A percentile compares a stretch with the other conserved stretches of the same genome.
Evolutionary conservation across 2,888 invertebrate species (phyloP).

Genomic region (Nymphalis urticae): DNA sequence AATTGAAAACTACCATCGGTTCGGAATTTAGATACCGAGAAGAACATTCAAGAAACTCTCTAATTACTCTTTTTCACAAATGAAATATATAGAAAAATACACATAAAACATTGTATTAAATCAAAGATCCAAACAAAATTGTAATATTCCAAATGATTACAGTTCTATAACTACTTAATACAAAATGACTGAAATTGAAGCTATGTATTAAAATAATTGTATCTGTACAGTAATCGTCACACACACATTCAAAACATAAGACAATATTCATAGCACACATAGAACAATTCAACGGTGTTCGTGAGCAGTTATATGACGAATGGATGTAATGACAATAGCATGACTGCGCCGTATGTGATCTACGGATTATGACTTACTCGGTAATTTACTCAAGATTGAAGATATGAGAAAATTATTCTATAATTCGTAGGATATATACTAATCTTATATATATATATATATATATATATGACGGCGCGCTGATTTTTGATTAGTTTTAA

Average conservation of each 20-base stretch:
- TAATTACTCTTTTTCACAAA: too few relatives aligned
- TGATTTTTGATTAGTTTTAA: too few relatives aligned
- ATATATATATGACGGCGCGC: too few relatives aligned
- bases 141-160: too few relatives aligned
- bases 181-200: background rate
- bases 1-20: too few relatives aligned
- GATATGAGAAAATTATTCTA: background rate
- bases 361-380: background rate
- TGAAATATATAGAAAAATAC: too few relatives aligned
- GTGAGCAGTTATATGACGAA: conserved; percentile 36
- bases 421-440: background rate
- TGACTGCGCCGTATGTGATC: conserved; percentile 21
- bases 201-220: background rate
- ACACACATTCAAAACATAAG: background rate
- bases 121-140: too few relatives aligned
- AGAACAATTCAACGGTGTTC: conserved; percentile 10
- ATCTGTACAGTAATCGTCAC: background rate
- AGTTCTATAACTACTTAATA: background rate
- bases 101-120: too few relatives aligned
- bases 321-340: conserved; percentile 30
- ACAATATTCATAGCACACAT: conserved; percentile 2
- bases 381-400: too few relatives aligned
- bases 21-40: too few relatives aligned
- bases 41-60: too few relatives aligned
- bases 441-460: background rate